Evolutionary conservation across 2,113 vertebrate species (phyloP), one percentile per base, ranked within the genome.

Genomic region (Heteronetta atricapilla): DNA sequence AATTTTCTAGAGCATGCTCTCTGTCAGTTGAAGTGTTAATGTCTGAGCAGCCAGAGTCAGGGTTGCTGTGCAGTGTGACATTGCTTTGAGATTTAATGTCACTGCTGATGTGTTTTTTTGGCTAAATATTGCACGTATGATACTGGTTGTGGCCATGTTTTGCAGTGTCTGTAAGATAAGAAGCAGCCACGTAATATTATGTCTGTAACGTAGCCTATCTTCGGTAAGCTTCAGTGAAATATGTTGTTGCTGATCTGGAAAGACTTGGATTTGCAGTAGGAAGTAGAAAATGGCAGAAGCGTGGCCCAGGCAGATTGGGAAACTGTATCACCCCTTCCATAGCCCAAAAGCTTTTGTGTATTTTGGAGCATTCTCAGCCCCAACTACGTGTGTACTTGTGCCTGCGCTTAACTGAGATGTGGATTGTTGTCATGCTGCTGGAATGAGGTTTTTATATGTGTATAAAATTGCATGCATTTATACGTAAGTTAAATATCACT

Each of bases 1-100:
- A 68, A 31, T 95, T 95, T 95, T 94, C 55, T 86, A 70, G 89
- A 94, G 85, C 68, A 52, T 91, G 52, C 88, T 90, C 68, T 81
- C 42, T 90, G 33, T 80, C 82, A 60, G 22, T 42, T 59, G 8
- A 62, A 59, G 73, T 59, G 56, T 46, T 75, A n/a, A 79, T 60
- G 64, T 74, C 60, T 83, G 79, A 93, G 34, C 82, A 96, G 42
- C 52, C 48, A 22, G 80, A 63, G 1, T 42, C 85, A 90, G 52
- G 28, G 38, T 64, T 84, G 53, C 53, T 38, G 33, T 31, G 21
- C 70, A 19, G 4, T 14, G 56, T 59, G 38, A 70, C 33, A 7
- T 26, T 64, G 53, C 66, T 91, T 83, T 2, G 7, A 82, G 67
- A 55, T 77, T 83, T 50, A 52, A 67, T 50, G 26, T 29, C 53